phyloP scores from a whole-genome alignment of 2,797 vertebrate genomes.

The Adrianichthys oophorus region DNA sequence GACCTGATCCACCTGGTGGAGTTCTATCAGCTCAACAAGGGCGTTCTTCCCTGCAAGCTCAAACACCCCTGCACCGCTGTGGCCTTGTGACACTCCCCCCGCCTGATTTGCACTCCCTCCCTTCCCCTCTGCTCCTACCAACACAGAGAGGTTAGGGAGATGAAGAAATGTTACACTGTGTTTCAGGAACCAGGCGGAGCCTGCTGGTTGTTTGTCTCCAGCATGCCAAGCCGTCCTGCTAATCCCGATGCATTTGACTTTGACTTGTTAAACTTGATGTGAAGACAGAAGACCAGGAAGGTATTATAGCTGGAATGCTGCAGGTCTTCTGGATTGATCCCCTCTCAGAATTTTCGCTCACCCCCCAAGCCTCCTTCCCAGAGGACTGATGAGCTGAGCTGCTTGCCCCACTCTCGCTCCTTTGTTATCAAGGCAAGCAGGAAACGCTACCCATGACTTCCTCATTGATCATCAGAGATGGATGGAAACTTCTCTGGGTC shows the following conservation, averaged over 20 bases:
- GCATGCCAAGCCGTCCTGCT: constrained; percentile 8
- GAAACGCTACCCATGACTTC: constrained; percentile 67
- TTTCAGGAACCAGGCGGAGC: constrained; percentile 8
- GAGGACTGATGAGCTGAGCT: constrained; percentile 78
- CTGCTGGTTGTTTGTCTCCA: too few species aligned
- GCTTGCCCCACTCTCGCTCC: constrained; percentile 38
- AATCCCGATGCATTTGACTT: constrained; percentile 24
- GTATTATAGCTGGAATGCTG: constrained; percentile 30
- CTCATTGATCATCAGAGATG: constrained; percentile 76
- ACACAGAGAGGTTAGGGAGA: constrained; percentile 41
- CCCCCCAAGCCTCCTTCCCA: constrained; percentile 6
- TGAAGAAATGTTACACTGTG: constrained; percentile 31
- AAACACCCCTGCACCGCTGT: constrained; percentile 97
- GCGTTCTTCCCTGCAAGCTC: constrained; percentile 96
- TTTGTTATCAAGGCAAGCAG: constrained; percentile 15
- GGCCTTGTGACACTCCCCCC: constrained; percentile 89
- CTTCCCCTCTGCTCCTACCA: constrained; percentile 30
- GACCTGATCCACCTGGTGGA: constrained; percentile 98
- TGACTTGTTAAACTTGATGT: constrained; percentile 21
- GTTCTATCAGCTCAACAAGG: constrained; percentile 99
- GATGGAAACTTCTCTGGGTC: constrained; percentile 66
- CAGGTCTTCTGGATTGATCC: constrained; percentile 26
- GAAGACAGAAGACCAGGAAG: constrained; percentile 23
- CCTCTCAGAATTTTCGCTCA: constrained; percentile 18
- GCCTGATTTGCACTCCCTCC: constrained; percentile 13